Evolutionary conservation across 2,888 invertebrate genomes (phyloP), one percentile per base, ranked within the genome.

Genomic region (Alsophila aescularia): DNA sequence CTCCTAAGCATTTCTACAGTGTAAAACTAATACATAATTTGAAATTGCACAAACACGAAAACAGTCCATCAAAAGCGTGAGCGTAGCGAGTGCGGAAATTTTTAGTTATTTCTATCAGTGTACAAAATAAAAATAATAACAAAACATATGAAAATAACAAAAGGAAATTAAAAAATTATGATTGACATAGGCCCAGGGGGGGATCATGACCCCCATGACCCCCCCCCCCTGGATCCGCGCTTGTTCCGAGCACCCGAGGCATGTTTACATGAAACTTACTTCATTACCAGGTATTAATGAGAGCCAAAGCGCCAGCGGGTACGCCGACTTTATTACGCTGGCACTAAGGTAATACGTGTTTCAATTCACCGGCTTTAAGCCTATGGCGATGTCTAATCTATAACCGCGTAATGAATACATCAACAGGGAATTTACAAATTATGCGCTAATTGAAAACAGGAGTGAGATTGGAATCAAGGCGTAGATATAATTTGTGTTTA

Each of bases 231-330:
- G n/a, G n/a, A n/a, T n/a, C n/a, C n/a, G n/a, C n/a, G n/a, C n/a
- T n/a, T n/a, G n/a, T 24, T 8, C 24, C 24, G 24, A 24, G 24
- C 24, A 24, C 83, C 79, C 77, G 77, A 77, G 81, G 81, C 85
- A 72, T 87, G 88, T 86, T 88, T 87, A 87, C 85, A 82, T 83
- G 84, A 80, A 89, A 89, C 85, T 88, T 87, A 85, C 79, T 87
- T 87, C 84, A 89, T 88, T 87, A 87, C 81, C 70, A 80, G 70
- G 79, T 79, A 86, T 85, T 87, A 87, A 87, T 85, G 84, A 85
- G 83, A 77, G 74, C 71, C 74, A 67, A 80, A 82, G 75, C 71
- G 81, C 79, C 76, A 61, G 65, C 66, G 78, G 81, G 74, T 76
- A 73, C 69, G 62, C 69, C 64, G 74, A 73, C 77, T 79, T 81